phyloP scores from a whole-genome alignment of 2,113 vertebrate genomes.

The Leucopsar rothschildi region DNA sequence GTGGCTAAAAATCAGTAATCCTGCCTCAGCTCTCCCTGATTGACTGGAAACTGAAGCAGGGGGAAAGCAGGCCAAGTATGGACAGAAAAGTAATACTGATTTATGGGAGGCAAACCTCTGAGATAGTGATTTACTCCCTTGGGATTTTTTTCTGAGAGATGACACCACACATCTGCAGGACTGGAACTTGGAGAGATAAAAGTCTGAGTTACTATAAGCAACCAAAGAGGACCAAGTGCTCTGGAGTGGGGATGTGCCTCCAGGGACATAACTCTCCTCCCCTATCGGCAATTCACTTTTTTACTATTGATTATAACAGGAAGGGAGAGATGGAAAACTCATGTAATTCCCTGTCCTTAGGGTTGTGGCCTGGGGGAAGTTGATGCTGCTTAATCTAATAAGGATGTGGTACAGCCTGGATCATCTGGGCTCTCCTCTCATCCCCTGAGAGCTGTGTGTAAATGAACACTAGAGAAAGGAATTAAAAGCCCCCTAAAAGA shows the following conservation, averaged over 20 bases:
- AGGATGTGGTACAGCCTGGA: background rate
- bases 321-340: conserved; percentile 27
- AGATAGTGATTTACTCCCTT: background rate
- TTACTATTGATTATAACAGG: background rate
- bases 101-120: background rate
- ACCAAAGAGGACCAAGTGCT: background rate
- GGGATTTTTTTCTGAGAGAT: background rate
- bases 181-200: background rate
- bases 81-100: background rate
- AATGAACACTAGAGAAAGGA: background rate
- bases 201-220: background rate
- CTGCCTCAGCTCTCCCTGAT: background rate
- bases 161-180: background rate
- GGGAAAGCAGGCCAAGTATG: background rate
- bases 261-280: background rate
- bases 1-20: background rate
- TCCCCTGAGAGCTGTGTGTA: background rate
- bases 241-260: background rate
- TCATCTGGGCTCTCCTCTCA: background rate
- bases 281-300: background rate
- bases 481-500: background rate
- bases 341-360: conserved; percentile 8
- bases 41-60: background rate
- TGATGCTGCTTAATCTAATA: conserved; percentile 6
- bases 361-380: background rate